Percentiles rank a stretch among this genome's conserved stretches.
Evolutionary conservation across 2,888 invertebrate species (phyloP).

Genomic region (Masnerella sp.): DNA sequence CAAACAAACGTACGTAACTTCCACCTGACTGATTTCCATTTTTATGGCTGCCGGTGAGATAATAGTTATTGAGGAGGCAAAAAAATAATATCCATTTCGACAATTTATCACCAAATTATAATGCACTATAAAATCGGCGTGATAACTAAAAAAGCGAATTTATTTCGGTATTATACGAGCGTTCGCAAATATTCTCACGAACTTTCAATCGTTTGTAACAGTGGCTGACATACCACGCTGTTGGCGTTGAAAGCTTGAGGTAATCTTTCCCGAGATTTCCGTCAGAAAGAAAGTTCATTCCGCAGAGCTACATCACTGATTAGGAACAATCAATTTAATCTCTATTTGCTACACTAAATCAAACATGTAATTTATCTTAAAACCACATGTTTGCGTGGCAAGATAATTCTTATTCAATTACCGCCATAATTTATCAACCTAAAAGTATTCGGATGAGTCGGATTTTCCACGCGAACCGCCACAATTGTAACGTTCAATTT

Average conservation of each 20-base stretch:
- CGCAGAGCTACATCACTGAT: slow-evolving; percentile 13
- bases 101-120: too few species aligned
- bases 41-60: background rate
- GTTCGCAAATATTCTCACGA: too few species aligned
- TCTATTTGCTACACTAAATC: slow-evolving; percentile 28
- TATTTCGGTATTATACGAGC: too few species aligned
- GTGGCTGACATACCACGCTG: too few species aligned
- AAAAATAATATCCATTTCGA: too few species aligned
- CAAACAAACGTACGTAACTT: slow-evolving; percentile 11
- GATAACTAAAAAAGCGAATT: too few species aligned
- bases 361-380: slow-evolving; percentile 35
- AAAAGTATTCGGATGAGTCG: slow-evolving; percentile 29
- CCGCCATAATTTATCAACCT: slow-evolving; percentile 31
- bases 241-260: background rate
- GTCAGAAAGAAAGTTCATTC: slow-evolving; percentile 14
- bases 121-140: too few species aligned
- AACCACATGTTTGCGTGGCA: slow-evolving; percentile 48
- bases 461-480: slow-evolving; percentile 8
- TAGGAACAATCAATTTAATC: slow-evolving; percentile 43
- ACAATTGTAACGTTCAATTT: slow-evolving; percentile 29
- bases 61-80: too few species aligned
- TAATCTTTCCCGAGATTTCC: slow-evolving; percentile 3
- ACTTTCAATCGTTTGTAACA: too few species aligned
- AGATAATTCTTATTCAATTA: slow-evolving; percentile 48
- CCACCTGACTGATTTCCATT: slow-evolving; percentile 17